Evolutionary conservation across 92 coral and sea anemone genomes (phyloP), one percentile per base, ranked within the genome.

Genomic region (Bergia puertoricense): DNA sequence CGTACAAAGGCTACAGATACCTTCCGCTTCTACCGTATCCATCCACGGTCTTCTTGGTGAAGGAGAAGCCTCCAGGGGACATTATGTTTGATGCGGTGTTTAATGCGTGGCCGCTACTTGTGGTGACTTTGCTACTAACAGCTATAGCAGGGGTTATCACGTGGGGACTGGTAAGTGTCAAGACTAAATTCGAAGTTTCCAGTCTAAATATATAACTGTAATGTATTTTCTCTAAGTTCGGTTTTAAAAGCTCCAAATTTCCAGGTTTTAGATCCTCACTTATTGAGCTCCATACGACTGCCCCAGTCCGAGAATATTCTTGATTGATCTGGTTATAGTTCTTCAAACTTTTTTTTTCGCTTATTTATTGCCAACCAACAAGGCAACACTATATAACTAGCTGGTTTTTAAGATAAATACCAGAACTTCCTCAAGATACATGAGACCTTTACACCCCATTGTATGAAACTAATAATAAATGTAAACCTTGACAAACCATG

Each of bases 71-170:
- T 8, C 66, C 79, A 5, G 78, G 38, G 5, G 77, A 84, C 68
- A 62, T 84, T 37, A 84, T 84, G 41, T 43, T 84, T 30, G 65
- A 71, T 2, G 87, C 87, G 8, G 62, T 71, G 13, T 46, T 84
- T 4, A 39, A 50, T 36, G 79, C 79, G 3, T 84, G 87, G 87
- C 79, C 87, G 9, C 75, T 71, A 69, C 79, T 84, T 5, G n/a
- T 72, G 66, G 74, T 84, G 10, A 71, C 87, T 1, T 41, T 84
- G 30, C 44, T 84, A 68, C 23, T 84, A 46, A 84, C 87, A n/a
- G 48, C 46, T 20, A 84, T 84, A 11, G 77, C 87, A 7, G 79
- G 87, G 30, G 39, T 72, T 23, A 51, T 71, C 40, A 73, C 78
- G 1, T 84, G 87, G 87, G 68, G 42, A 1, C 41, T 84, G 67